A percentile compares a stretch with the other conserved stretches of the same genome.
Conservation (phyloP, 2,888 invertebrate species). For the Autographa pulchrina region DNA sequence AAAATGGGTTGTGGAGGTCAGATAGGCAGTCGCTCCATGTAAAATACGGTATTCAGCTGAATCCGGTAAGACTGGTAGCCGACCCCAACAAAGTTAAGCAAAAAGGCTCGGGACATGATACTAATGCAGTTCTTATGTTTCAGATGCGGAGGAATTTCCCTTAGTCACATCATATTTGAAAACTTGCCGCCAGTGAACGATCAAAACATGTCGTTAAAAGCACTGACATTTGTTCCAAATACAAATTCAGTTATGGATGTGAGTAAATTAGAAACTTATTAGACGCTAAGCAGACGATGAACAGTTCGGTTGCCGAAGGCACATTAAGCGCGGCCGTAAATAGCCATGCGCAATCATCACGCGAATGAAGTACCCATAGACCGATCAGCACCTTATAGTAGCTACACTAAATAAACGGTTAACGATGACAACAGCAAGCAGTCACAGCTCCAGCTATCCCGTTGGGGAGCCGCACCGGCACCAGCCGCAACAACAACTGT, state of each 20-base stretch:
- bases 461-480: conserved; percentile 40
- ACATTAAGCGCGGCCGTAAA: no score
- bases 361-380: no score
- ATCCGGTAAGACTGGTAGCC: no score
- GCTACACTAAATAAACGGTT: not conserved
- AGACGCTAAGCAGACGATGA: no score
- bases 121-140: conserved; percentile 23
- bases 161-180: conserved; percentile 58
- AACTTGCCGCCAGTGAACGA: conserved; percentile 39
- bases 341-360: no score
- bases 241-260: conserved; percentile 46
- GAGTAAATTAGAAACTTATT: conserved; percentile 27
- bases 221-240: conserved; percentile 51
- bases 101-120: no score
- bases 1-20: no score
- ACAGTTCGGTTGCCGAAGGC: no score
- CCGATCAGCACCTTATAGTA: no score
- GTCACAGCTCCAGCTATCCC: conserved; percentile 49
- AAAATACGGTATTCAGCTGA: no score
- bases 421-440: conserved; percentile 27
- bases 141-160: conserved; percentile 66
- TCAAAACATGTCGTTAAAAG: conserved; percentile 40
- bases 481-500: conserved; percentile 37
- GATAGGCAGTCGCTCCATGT: no score
- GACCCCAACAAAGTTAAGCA: no score